phyloP scores from a whole-genome alignment of 2,797 vertebrate genomes.

The Platalea minor region DNA sequence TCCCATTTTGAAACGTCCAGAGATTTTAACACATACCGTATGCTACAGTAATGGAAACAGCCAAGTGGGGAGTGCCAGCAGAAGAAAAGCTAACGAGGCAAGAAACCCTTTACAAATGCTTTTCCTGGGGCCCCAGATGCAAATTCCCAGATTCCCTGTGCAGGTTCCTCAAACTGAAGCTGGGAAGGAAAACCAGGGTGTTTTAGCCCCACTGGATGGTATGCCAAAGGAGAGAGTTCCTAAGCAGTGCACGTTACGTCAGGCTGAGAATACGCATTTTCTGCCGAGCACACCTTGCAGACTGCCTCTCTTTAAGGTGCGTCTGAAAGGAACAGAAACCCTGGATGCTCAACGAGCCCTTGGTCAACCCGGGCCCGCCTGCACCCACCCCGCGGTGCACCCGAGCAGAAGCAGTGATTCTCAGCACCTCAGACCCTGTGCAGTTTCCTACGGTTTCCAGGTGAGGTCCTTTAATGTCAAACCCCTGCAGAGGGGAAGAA shows the following conservation, averaged over 20 bases:
- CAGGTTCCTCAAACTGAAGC: background rate
- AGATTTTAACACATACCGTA: background rate
- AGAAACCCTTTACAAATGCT: background rate
- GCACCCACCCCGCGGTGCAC: background rate
- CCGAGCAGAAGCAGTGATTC: background rate
- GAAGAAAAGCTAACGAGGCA: background rate
- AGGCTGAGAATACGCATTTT: background rate
- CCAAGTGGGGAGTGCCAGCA: background rate
- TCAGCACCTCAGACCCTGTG: background rate
- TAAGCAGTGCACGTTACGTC: background rate
- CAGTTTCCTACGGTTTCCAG: background rate
- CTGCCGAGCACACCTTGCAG: background rate
- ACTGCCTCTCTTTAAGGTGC: background rate
- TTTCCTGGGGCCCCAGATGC: background rate
- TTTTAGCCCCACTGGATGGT: background rate
- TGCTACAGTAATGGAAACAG: background rate
- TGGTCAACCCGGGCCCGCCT: background rate
- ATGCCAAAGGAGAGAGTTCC: background rate
- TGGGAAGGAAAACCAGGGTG: background rate
- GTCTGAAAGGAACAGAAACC: background rate
- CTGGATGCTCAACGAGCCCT: background rate
- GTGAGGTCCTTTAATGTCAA: background rate
- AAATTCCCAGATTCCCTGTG: background rate
- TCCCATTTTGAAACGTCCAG: background rate
- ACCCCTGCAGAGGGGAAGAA: background rate